phyloP scores from a whole-genome alignment of 30 jellyfish, hydroid and myxozoan species.

The Hydra vulgaris region DNA sequence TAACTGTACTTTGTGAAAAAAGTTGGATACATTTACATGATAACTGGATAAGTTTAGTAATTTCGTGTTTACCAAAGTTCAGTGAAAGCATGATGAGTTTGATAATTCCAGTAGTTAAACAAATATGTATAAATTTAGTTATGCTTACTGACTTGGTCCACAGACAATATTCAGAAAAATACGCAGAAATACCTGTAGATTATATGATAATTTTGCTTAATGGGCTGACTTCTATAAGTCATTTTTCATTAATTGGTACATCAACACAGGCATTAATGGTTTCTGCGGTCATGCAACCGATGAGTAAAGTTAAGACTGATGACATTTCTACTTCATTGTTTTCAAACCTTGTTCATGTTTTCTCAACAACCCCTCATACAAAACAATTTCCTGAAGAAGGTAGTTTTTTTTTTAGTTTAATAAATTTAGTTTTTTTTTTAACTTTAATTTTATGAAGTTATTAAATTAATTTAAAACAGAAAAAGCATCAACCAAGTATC shows the following conservation, averaged over 20 bases:
- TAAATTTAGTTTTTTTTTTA: background rate
- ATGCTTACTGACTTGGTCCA: constrained; percentile 29
- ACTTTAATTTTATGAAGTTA: too few relatives aligned
- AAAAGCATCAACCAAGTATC: too few relatives aligned
- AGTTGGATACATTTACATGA: constrained; percentile 50
- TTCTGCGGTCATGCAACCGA: constrained; percentile 25
- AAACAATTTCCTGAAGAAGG: constrained; percentile 44
- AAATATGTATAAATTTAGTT: constrained; percentile 41
- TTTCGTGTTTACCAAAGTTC: constrained; percentile 54
- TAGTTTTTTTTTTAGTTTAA: constrained; percentile 29
- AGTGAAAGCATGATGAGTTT: constrained; percentile 49
- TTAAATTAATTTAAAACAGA: too few relatives aligned
- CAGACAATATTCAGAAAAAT: constrained; percentile 21
- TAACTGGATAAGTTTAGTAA: constrained; percentile 58
- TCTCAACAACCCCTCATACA: constrained; percentile 46
- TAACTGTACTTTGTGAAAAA: constrained; percentile 40
- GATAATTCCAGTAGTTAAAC: constrained; percentile 77
- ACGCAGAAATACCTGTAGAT: constrained; percentile 47
- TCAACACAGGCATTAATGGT: constrained; percentile 26
- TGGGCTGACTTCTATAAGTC: constrained; percentile 60
- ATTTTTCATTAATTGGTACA: constrained; percentile 51
- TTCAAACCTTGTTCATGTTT: constrained; percentile 74
- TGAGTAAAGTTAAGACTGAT: constrained; percentile 21
- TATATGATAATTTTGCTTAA: constrained; percentile 51
- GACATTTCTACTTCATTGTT: constrained; percentile 52